These are phyloP conservation scores for Pachydiplax longipennis DNA, from an alignment of 2,888 invertebrate species.

Conservation along the genomic window DNA sequence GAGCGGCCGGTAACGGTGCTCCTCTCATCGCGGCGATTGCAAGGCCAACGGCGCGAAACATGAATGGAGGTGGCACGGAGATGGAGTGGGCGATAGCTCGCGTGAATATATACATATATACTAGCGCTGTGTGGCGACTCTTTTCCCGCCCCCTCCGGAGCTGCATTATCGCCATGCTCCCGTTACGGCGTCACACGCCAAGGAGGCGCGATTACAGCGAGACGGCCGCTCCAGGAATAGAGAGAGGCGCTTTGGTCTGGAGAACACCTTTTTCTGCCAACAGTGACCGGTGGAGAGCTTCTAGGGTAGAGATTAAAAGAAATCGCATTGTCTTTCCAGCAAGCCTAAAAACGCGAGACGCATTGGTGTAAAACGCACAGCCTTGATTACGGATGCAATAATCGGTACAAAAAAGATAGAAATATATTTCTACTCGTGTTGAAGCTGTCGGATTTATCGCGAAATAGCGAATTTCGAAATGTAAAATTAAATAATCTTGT, in stretches of 20 bases:
- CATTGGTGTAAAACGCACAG: too few species aligned
- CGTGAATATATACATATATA: background rate
- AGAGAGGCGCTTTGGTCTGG: background rate
- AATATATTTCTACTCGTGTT: too few species aligned
- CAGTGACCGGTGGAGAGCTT: background rate
- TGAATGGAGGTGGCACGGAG: background rate
- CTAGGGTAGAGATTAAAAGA: too few species aligned
- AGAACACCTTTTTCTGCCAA: background rate
- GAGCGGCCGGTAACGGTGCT: background rate
- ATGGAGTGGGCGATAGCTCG: background rate
- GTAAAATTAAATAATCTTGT: too few species aligned
- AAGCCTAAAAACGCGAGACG: too few species aligned
- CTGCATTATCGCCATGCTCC: constrained; percentile 2
- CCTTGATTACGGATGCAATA: too few species aligned
- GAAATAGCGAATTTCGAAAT: too few species aligned
- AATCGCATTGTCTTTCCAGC: too few species aligned
- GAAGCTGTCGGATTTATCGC: too few species aligned
- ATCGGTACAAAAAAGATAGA: too few species aligned
- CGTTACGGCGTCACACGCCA: constrained; percentile 26
- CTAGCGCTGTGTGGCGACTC: background rate
- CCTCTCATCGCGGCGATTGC: background rate
- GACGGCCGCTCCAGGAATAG: too few species aligned
- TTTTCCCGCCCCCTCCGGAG: background rate
- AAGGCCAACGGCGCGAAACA: background rate
- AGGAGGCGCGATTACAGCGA: background rate